Evolutionary conservation across 2,888 invertebrate species (phyloP), one percentile per base, ranked within the genome.

Genomic region (Hofmannophila pseudospretella): DNA sequence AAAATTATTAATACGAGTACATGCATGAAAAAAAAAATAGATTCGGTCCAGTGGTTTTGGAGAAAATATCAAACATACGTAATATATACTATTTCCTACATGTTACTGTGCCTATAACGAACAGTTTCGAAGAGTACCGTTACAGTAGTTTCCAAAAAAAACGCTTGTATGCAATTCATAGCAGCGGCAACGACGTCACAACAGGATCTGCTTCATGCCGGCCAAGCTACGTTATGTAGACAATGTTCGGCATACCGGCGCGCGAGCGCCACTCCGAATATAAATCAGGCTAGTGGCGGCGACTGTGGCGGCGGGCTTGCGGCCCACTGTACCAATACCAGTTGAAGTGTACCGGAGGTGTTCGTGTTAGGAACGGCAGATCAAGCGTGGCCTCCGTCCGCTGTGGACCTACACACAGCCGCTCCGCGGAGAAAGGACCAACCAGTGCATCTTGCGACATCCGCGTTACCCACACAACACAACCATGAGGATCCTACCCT

Each of bases 341-440:
- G 41, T 46, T 49, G 55, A 55, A 55, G 62, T 58, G 57, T 72
- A 70, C 64, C 59, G 59, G 50, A 60, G 36, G 65, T 64, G 66
- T 60, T 51, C 54, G 58, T 47, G 60, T 54, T 54, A 41, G 60
- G 58, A 55, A 60, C 65, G 57, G 49, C 82, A 84, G 73, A 81
- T 67, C 73, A 72, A 70, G 64, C 71, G 79, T 73, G 76, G 76
- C 76, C 75, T 64, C 78, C 73, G 78, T 60, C 56, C 69, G 67
- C 60, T 61, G 69, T 67, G 67, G 75, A 84, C 84, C 81, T 79
- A 68, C 69, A 67, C 66, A 54, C 51, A 65, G 55, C 61, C 63
- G 64, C 64, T 54, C 51, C 62, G 59, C 56, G 67, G 73, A 78
- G 75, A 78, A 75, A 79, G 72, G 71, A 75, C 55, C 58, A 55